These are phyloP conservation scores for Kryptolebias marmoratus DNA, from an alignment of 2,113 vertebrate species.

Conservation along the genomic window DNA sequence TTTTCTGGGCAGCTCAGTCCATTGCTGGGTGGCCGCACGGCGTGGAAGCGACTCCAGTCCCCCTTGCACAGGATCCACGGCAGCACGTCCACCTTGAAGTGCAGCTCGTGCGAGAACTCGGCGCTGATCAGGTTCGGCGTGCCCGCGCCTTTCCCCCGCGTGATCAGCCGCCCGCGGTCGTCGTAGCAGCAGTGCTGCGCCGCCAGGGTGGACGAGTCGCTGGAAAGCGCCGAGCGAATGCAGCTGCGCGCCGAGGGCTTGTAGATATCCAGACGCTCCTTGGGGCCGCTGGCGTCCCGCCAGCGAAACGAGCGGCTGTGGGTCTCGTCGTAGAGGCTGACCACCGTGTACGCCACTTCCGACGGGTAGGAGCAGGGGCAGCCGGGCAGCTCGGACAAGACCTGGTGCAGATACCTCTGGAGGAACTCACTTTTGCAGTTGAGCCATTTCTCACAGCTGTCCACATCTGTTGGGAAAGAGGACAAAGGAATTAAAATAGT, in stretches of 20 bases:
- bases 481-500: background rate
- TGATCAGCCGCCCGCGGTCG: constrained; percentile 85
- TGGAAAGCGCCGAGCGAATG: constrained; percentile 87
- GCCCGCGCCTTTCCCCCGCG: constrained; percentile 88
- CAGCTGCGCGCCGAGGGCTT: constrained; percentile 88
- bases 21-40: constrained; percentile 88
- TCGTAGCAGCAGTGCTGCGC: constrained; percentile 94
- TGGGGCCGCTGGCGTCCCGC: constrained; percentile 88
- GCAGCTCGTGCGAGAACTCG: constrained; percentile 91
- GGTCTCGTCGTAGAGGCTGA: constrained; percentile 84
- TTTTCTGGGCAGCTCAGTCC: constrained; percentile 85
- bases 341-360: constrained; percentile 80
- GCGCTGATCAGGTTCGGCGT: constrained; percentile 91
- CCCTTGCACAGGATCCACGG: constrained; percentile 96
- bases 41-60: constrained; percentile 92
- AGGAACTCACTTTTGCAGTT: constrained; percentile 94
- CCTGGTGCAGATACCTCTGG: constrained; percentile 87
- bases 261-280: constrained; percentile 91
- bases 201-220: constrained; percentile 85
- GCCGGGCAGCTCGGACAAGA: constrained; percentile 87
- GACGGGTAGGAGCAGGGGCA: constrained; percentile 90
- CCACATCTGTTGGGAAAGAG: constrained; percentile 79
- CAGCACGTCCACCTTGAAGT: constrained; percentile 92
- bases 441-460: constrained; percentile 96
- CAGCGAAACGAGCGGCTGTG: constrained; percentile 84